A percentile compares a stretch with the other conserved stretches of the same genome.
phyloP scores from a whole-genome alignment of 2,113 vertebrate genomes.

The Podiceps cristatus region DNA sequence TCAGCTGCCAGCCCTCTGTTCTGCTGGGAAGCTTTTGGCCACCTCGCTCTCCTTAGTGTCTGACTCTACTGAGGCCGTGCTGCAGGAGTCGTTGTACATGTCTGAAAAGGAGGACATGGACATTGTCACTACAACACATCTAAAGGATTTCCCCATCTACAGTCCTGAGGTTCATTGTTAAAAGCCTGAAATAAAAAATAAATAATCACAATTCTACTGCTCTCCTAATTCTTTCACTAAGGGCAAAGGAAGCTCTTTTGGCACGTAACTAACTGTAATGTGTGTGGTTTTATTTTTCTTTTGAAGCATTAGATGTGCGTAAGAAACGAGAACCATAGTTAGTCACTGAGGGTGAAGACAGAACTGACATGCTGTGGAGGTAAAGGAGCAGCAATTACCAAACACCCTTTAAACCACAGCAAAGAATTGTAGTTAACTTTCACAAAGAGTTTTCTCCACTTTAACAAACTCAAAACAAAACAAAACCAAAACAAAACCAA shows the following conservation, averaged over 20 bases:
- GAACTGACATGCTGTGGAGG: background rate
- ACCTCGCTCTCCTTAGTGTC: conserved; percentile 76
- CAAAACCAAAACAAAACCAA: background rate
- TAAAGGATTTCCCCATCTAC: background rate
- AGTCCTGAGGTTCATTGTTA: background rate
- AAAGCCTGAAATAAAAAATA: background rate
- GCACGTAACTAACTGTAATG: background rate
- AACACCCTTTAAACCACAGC: background rate
- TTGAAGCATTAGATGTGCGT: background rate
- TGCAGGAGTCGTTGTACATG: conserved; percentile 82
- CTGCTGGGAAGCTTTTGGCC: conserved; percentile 73
- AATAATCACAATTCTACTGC: background rate
- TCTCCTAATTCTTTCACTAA: background rate
- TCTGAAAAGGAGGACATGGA: conserved; percentile 74
- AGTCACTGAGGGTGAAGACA: background rate
- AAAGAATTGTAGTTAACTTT: background rate
- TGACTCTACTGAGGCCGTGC: conserved; percentile 76
- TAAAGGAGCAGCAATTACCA: background rate
- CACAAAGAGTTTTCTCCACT: background rate
- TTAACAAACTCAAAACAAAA: background rate
- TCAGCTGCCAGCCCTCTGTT: conserved; percentile 80
- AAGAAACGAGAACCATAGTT: background rate
- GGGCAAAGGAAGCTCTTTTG: background rate
- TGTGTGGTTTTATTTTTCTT: background rate
- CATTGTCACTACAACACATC: background rate